Base-by-base conservation (phyloP, 2,113 vertebrate species). In the Bolborhynchus lineola region DNA sequence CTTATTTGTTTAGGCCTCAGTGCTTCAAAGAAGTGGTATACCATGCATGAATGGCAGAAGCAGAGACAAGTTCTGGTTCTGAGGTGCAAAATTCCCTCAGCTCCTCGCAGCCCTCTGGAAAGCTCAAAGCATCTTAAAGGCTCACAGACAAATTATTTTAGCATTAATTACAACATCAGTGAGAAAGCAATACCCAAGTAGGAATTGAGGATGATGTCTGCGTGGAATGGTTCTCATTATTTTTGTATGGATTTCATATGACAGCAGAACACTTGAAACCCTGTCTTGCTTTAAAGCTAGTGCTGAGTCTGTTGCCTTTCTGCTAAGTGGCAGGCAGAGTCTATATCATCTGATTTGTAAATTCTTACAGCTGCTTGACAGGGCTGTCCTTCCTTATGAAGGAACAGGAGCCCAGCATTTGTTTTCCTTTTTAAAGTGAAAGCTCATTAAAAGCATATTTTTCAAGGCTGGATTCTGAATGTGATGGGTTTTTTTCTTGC, bases 111-210 rank as follows among this genome's bases (percentile, higher is more conserved):
- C 83, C 70, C 80, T 78, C 80, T 84, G 62, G 88, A 93, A 97
- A 89, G 90, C 90, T 84, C 72, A 33, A 37, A 94, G 96, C 83
- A 85, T 94, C 81, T 78, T 79, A 91, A 93, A 94, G 53, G 81
- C 86, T 87, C 77, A 55, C 31, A 89, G 52, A 84, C 69, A 93
- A 88, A 92, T 94, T 95, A 84, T 94, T 93, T 82, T 83, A 96
- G 95, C 92, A 92, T 96, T 90, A 97, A 96, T 95, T 95, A 93
- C 87, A 90, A 95, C 87, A 96, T 82, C 92, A 95, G 86, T 92
- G 92, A 93, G 78, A 86, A 96, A 97, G 95, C 24, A 92, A 85
- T 82, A 81, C 88, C 81, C 92, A 84, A 92, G 71, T 83, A 87
- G 86, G 91, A 94, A 91, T 93, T 87, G 49, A 94, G 84, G 71